These are phyloP conservation scores for Colostygia pectinataria DNA, from an alignment of 2,888 invertebrate genomes.

Conservation along the genomic window DNA sequence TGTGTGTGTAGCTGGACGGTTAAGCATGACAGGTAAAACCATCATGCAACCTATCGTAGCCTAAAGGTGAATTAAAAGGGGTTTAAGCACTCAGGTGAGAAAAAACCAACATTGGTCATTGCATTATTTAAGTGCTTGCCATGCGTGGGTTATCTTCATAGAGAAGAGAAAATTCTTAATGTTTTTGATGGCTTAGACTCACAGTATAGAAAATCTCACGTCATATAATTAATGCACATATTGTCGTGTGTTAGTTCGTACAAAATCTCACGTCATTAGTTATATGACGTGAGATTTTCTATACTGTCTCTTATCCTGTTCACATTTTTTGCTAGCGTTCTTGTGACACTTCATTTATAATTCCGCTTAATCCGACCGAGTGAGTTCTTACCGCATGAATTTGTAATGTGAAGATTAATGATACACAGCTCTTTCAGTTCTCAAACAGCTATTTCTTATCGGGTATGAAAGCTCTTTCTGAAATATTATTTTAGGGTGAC, in stretches of 20 bases:
- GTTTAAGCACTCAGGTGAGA: no score
- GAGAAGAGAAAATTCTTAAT: neutral
- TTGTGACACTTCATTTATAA: conserved; percentile 81
- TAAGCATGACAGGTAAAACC: no score
- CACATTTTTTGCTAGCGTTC: conserved; percentile 65
- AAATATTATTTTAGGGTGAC: conserved; percentile 16
- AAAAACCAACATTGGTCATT: no score
- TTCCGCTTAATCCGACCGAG: conserved; percentile 79
- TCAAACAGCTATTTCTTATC: conserved; percentile 56
- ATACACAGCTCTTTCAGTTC: conserved; percentile 57
- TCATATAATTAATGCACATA: no score
- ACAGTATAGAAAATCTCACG: no score
- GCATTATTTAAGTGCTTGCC: no score
- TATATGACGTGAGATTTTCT: neutral
- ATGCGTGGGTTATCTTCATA: no score
- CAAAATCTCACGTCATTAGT: neutral
- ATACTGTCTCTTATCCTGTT: conserved; percentile 8
- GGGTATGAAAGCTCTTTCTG: conserved; percentile 49
- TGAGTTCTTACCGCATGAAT: conserved; percentile 80
- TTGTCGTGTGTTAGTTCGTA: no score
- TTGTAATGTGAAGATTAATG: conserved; percentile 81
- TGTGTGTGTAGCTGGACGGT: no score
- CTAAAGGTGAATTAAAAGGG: no score
- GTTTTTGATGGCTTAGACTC: no score
- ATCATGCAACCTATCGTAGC: no score